phyloP scores from a whole-genome alignment of 2,888 invertebrate species.

The Scaptodrosophila latifasciaeformis region DNA sequence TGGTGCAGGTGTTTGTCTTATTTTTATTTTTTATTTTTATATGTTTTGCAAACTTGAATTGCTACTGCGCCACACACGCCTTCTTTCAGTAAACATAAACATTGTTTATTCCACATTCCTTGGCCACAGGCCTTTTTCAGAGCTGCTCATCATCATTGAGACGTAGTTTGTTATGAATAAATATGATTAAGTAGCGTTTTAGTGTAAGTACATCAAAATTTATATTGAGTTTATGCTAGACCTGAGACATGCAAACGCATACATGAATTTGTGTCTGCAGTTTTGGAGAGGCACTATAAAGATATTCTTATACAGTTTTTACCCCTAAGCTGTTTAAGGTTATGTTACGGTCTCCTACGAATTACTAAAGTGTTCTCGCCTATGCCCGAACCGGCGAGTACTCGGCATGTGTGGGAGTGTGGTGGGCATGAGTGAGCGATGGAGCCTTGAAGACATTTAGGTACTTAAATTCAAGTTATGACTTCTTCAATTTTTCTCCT shows the following conservation, averaged over 20 bases:
- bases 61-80: conserved; percentile 20
- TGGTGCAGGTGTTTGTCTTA: too few relatives aligned
- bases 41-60: conserved; percentile 17
- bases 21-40: conserved; percentile 5
- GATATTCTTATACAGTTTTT: too few relatives aligned
- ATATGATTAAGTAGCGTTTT: conserved; percentile 40
- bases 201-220: conserved; percentile 45
- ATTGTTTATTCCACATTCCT: conserved; percentile 17
- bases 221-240: too few relatives aligned
- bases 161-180: conserved; percentile 56
- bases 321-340: conserved; percentile 61
- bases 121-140: conserved; percentile 44
- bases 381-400: too few relatives aligned
- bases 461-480: conserved; percentile 23
- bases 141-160: conserved; percentile 70
- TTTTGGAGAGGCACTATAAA: too few relatives aligned
- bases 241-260: conserved; percentile 5
- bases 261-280: too few relatives aligned
- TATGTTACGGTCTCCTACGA: conserved; percentile 66
- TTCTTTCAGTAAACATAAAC: not conserved
- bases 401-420: not conserved
- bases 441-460: conserved; percentile 39
- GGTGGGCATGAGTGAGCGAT: too few relatives aligned
- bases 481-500: conserved; percentile 1
- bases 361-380: too few relatives aligned